A percentile compares a stretch with the other conserved stretches of the same genome.
Conservation (phyloP, 2,113 vertebrate genomes). For the Cyanoliseus patagonus region DNA sequence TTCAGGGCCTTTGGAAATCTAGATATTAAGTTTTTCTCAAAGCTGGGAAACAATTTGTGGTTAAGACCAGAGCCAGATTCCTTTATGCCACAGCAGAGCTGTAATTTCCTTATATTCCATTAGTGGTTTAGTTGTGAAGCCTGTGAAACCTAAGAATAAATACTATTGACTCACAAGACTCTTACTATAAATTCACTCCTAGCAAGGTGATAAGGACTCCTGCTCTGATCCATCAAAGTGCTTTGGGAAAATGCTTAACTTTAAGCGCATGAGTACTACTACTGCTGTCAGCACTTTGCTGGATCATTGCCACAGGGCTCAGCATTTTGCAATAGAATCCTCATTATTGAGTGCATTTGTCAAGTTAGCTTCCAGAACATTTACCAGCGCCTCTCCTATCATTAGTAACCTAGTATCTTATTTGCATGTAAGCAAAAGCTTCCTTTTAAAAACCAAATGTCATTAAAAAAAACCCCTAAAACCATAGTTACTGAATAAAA, state of each 20-base stretch:
- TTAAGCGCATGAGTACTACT: neutral
- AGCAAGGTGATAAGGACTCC: conserved; percentile 19
- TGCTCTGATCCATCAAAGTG: neutral
- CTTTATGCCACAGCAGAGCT: neutral
- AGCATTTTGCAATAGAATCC: neutral
- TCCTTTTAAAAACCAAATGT: neutral
- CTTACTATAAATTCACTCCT: neutral
- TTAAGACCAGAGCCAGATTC: neutral
- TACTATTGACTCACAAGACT: neutral
- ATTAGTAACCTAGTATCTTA: neutral
- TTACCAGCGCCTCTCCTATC: neutral
- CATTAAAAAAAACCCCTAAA: neutral
- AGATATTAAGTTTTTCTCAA: neutral
- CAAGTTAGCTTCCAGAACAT: neutral
- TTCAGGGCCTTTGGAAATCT: neutral
- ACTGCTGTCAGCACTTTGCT: conserved; percentile 1
- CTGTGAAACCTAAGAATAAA: conserved; percentile 52
- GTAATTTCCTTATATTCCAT: conserved; percentile 16
- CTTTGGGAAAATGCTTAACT: conserved; percentile 18
- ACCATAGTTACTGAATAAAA: neutral
- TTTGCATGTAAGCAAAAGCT: conserved; percentile 50
- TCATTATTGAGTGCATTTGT: neutral
- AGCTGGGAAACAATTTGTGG: neutral
- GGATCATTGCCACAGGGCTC: neutral
- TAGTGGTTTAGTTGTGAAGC: conserved; percentile 38